A percentile compares a stretch with the other conserved stretches of the same genome.
Conservation (phyloP, 2,888 invertebrate genomes). For the Apotomis capreana region DNA sequence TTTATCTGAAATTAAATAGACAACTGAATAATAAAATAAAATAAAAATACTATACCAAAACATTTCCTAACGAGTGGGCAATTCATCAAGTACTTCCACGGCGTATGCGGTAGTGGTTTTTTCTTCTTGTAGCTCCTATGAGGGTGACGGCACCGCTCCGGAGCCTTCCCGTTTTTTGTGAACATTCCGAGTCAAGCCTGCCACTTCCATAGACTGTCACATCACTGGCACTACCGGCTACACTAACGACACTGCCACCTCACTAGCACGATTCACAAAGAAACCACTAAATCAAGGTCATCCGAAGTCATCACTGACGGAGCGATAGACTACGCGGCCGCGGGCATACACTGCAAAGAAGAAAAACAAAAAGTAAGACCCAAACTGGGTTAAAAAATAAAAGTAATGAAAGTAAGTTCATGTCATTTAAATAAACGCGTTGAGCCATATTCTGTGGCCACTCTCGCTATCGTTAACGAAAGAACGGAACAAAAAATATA, state of each 20-base stretch:
- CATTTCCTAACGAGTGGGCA: conserved; percentile 84
- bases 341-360: conserved; percentile 79
- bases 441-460: conserved; percentile 56
- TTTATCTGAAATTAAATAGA: conserved; percentile 15
- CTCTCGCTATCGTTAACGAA: conserved; percentile 53
- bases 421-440: conserved; percentile 53
- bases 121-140: conserved; percentile 80
- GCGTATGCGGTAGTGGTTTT: conserved; percentile 79
- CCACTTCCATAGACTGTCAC: conserved; percentile 79
- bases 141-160: conserved; percentile 77
- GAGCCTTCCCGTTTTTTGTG: conserved; percentile 79
- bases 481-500: conserved; percentile 56
- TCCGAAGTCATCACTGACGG: conserved; percentile 74
- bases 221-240: conserved; percentile 65
- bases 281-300: conserved; percentile 72
- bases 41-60: conserved; percentile 79
- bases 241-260: conserved; percentile 61
- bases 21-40: conserved; percentile 53
- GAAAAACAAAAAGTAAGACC: conserved; percentile 73
- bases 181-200: conserved; percentile 78
- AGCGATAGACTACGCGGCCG: conserved; percentile 68
- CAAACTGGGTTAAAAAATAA: conserved; percentile 53
- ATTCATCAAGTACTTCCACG: conserved; percentile 84
- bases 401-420: conserved; percentile 47
- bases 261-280: conserved; percentile 70